phyloP scores from a whole-genome alignment of 1,140 invertebrate genomes.

The Heliconius eleuchia region DNA sequence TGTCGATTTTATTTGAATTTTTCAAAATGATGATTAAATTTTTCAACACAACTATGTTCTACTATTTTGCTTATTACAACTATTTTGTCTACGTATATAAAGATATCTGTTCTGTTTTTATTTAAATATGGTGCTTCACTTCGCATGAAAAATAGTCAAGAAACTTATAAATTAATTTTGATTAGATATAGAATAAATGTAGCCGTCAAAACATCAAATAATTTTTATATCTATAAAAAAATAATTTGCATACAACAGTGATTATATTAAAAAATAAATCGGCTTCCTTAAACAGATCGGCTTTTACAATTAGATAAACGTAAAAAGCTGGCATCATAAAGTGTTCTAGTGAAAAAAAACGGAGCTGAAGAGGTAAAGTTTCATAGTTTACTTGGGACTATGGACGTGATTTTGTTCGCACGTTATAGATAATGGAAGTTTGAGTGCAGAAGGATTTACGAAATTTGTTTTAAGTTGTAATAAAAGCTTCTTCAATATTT shows the following conservation, averaged over 20 bases:
- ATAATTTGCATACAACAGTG: background rate
- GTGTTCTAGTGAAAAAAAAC: background rate
- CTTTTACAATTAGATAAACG: constrained; percentile 6
- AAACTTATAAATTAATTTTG: no score
- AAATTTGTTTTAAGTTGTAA: background rate
- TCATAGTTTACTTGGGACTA: background rate
- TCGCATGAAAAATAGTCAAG: no score
- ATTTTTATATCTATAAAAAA: no score
- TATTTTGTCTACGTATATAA: no score
- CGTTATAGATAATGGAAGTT: background rate
- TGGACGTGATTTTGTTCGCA: constrained; percentile 7
- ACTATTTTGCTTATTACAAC: no score
- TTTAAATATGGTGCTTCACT: background rate
- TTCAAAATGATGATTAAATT: no score
- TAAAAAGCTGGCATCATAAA: background rate
- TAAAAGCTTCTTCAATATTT: background rate
- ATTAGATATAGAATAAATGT: background rate
- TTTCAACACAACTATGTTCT: no score
- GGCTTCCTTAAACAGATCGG: background rate
- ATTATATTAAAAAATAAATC: background rate
- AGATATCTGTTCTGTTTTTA: background rate
- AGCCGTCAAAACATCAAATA: no score
- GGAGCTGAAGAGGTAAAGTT: background rate
- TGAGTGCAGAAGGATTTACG: background rate
- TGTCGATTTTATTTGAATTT: background rate